phyloP scores from a whole-genome alignment of 2,797 vertebrate species.

The Sciurus vulgaris region DNA sequence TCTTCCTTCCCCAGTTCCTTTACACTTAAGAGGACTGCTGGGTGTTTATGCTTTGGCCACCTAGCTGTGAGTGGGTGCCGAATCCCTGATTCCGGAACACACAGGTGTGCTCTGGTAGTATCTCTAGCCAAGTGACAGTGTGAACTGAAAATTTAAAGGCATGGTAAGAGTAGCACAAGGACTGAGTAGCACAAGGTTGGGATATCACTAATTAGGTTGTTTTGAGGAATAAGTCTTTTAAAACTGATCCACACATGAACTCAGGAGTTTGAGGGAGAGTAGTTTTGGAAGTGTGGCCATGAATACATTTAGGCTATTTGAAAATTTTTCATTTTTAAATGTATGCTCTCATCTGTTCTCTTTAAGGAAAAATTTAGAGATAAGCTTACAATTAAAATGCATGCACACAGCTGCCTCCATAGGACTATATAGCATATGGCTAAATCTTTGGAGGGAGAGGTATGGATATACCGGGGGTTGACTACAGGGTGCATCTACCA shows the following conservation, averaged over 20 bases:
- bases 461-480: too few relatives aligned
- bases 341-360: background rate
- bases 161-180: background rate
- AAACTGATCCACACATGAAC: background rate
- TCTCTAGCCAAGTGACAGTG: background rate
- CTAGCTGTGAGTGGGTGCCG: background rate
- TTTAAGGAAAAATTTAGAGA: background rate
- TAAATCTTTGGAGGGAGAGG: background rate
- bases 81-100: background rate
- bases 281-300: background rate
- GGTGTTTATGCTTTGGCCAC: background rate
- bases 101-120: background rate
- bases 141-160: background rate
- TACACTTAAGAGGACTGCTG: background rate
- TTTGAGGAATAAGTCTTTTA: background rate
- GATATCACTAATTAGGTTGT: background rate
- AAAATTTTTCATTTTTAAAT: constrained; percentile 12
- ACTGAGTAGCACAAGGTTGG: too few relatives aligned
- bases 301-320: background rate
- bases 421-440: background rate
- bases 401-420: background rate
- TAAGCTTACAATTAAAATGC: background rate
- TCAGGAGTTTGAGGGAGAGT: background rate
- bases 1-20: too few relatives aligned
- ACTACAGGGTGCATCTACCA: too few relatives aligned